Percentiles rank a stretch among this genome's conserved stretches.
Conservation (phyloP, 2,888 invertebrate species). For the Lithophane semibrunnea region DNA sequence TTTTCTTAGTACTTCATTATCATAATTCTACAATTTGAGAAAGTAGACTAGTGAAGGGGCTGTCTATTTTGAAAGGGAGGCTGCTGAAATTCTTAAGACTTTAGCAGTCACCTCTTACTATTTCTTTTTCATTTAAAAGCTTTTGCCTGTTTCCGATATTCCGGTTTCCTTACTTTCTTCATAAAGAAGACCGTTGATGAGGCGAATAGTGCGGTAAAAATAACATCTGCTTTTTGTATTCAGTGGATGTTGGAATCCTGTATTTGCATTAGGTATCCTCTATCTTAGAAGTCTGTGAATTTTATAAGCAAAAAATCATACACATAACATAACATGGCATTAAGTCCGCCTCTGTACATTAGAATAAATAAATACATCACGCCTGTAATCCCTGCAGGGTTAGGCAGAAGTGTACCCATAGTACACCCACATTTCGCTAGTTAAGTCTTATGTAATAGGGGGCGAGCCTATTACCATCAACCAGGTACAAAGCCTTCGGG, state of each 20-base stretch:
- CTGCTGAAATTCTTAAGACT: slow-evolving; percentile 10
- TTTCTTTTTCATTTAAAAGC: slow-evolving; percentile 14
- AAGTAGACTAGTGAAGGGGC: slow-evolving; percentile 18
- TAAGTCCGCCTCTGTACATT: no score
- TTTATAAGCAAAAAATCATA: neutral
- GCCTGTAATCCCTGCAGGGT: no score
- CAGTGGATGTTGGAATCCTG: neutral
- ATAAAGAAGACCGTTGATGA: neutral
- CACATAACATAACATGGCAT: no score
- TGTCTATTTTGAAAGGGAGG: slow-evolving; percentile 7
- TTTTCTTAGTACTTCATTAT: slow-evolving; percentile 49
- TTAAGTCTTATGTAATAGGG: no score
- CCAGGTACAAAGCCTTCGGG: no score
- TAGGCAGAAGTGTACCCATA: no score
- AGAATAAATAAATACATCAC: no score
- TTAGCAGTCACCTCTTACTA: neutral
- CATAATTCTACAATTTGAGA: slow-evolving; percentile 52
- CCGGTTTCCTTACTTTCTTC: slow-evolving; percentile 5
- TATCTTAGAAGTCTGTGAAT: neutral
- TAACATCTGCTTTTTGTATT: slow-evolving; percentile 27
- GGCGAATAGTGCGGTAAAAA: neutral
- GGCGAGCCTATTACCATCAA: no score
- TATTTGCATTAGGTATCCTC: neutral
- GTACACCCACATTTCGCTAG: no score
- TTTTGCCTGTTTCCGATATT: slow-evolving; percentile 1